Base-by-base conservation (phyloP, 2,797 vertebrate species). In the Esox lucius region DNA sequence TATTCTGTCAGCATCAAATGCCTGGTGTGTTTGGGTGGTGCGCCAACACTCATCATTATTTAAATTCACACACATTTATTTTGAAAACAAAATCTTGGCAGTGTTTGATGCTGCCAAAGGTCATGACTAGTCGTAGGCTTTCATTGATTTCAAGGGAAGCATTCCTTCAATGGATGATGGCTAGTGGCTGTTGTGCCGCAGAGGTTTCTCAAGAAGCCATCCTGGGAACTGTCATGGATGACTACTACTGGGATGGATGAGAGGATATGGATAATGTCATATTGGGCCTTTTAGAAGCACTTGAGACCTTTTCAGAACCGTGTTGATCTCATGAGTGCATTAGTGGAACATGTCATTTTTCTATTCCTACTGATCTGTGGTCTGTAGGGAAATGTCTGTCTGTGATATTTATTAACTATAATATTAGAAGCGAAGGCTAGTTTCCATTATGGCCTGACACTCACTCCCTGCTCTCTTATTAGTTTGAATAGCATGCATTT, bases 401-500 rank as follows among this genome's bases (percentile, higher is more conserved):
- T 24, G 17, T 13, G 28, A 22, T 71, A 12, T 71, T 15, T 71
- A 51, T 71, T 35, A 71, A 28, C 46, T 70, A 17, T 75, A 33
- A 59, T 75, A 72, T 70, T 48, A n/a, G 71, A 70, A 48, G 49
- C 59, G 71, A 62, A 33, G 70, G 75, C 12, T 39, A 1, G 65
- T 75, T 61, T 74, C 7, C 56, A 46, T 70, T 12, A 64, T 78
- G 72, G 66, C 61, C 56, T 5, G n/a, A 69, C 51, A 11, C 62
- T 75, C 22, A 31, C 2, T 74, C 26, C 71, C 73, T 35, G 82
- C 72, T 78, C 62, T 64, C 68, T 77, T 1, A 22, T 6, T 62
- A 35, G 22, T 64, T 49, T 28, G 66, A 59, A 11, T 22, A 42
- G 19, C 12, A 1, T 56, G 71, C 48, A 75, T 33, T 62, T 46